phyloP scores from a whole-genome alignment of 2,797 vertebrate species.

The Phalanger gymnotis region DNA sequence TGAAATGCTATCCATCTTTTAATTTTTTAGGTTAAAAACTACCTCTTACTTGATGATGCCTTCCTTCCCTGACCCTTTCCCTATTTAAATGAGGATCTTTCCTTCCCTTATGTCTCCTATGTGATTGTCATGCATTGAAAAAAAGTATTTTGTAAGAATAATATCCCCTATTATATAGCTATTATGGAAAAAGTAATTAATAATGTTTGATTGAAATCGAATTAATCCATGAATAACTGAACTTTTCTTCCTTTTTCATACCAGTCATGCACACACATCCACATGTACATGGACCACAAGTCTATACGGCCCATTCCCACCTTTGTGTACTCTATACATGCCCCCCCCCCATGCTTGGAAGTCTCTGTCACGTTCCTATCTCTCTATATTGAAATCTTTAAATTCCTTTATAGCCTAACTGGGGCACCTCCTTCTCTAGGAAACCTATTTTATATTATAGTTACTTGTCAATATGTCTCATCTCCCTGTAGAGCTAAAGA shows the following conservation, averaged over 20 bases:
- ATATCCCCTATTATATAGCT: not conserved
- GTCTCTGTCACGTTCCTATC: not conserved
- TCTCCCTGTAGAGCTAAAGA: not conserved
- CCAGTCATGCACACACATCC: not conserved
- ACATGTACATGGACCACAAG: not conserved
- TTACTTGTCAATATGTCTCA: not conserved
- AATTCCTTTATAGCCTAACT: not conserved
- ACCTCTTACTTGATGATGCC: not conserved
- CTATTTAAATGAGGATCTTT: not conserved
- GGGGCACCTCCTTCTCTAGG: not conserved
- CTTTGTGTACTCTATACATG: not conserved
- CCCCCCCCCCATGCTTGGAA: not conserved
- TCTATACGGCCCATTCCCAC: not conserved
- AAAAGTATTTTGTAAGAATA: not conserved
- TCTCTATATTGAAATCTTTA: not conserved
- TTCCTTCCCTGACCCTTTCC: not conserved
- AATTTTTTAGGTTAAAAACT: not conserved
- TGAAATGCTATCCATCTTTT: not conserved
- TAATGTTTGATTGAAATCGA: not conserved
- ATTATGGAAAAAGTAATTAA: not conserved
- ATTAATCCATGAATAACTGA: not conserved
- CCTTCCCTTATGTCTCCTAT: not conserved
- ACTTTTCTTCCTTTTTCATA: not conserved
- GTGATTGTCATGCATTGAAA: not conserved
- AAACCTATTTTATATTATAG: not conserved